phyloP scores from a whole-genome alignment of 2,797 vertebrate genomes.

The Coilia nasus region DNA sequence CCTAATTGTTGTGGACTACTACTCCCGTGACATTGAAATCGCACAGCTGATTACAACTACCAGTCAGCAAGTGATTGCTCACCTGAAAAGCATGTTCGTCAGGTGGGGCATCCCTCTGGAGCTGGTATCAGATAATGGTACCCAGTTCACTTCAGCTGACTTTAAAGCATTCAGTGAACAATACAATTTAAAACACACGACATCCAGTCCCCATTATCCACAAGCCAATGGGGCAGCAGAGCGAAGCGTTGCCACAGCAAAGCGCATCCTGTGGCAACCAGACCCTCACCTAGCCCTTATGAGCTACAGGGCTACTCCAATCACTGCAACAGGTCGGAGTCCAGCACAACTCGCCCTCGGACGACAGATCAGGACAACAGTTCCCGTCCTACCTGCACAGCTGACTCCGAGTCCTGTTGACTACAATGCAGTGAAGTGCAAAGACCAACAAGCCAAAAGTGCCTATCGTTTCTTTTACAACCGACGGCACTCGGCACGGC shows the following conservation, averaged over 20 bases:
- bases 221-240: constrained; percentile 29
- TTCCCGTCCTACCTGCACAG: constrained; percentile 15
- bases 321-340: neutral
- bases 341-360: constrained; percentile 23
- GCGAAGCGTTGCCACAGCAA: neutral
- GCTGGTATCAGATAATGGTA: constrained; percentile 11
- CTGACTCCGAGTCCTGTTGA: neutral
- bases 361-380: constrained; percentile 28
- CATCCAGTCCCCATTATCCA: constrained; percentile 29
- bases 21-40: constrained; percentile 35
- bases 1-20: constrained; percentile 34
- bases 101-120: constrained; percentile 30
- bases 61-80: constrained; percentile 26
- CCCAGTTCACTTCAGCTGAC: constrained; percentile 29
- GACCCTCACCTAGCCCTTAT: neutral
- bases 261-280: neutral
- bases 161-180: neutral
- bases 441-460: neutral
- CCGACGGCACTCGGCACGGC: neutral
- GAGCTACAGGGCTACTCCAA: neutral
- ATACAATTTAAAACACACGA: neutral
- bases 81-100: constrained; percentile 39
- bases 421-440: neutral
- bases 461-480: constrained; percentile 29
- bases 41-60: neutral